Base-by-base conservation (phyloP, 2,888 invertebrate genomes). In the Plagiodera versicolora region DNA sequence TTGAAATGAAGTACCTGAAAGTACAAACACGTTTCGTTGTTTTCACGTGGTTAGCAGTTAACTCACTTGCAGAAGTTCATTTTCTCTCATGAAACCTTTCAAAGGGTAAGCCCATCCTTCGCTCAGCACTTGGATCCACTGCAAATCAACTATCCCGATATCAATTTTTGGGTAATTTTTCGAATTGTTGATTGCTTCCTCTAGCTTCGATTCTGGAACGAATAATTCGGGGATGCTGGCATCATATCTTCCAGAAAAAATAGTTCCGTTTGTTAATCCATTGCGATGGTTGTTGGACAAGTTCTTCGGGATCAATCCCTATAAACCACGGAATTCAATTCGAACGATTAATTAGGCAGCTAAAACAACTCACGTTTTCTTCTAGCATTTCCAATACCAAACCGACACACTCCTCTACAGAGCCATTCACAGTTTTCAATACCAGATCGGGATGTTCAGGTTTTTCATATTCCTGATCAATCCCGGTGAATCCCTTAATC, bases 21-120 rank as follows among this genome's bases (percentile, higher is more conserved):
- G 48, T 14, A 45, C 10, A 44, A 48, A 24, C 0, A 35, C 8
- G 14, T 19, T n/a, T 45, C 11, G 45, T 5, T 1, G 14, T 1
- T 54, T 45, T 2, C n/a, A n/a, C 2, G 8, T 20, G 14, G 20
- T 19, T 28, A 14, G 4, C 20, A 30, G 28, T 16, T 14, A 5
- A 57, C 55, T 62, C 67, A 74, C 75, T 65, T 75, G 74, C 39
- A 98, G 83, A 80, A 90, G 97, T 78, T 98, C 93, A 59, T 89
- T 84, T 83, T 98, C 98, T 69, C 67, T 67, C 72, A 72, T 72
- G 54, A 72, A 72, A 1, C 72, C 72, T 53, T 86, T 88, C 17
- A 99, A 82, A 0, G 98, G 98, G 56, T 91, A 88, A 0, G 97
- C 98, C 98, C 98, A 99, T 0, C 98, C 98, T 82, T 99, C 98